phyloP scores from a whole-genome alignment of 2,888 invertebrate genomes.

The Drosophila crucigera region DNA sequence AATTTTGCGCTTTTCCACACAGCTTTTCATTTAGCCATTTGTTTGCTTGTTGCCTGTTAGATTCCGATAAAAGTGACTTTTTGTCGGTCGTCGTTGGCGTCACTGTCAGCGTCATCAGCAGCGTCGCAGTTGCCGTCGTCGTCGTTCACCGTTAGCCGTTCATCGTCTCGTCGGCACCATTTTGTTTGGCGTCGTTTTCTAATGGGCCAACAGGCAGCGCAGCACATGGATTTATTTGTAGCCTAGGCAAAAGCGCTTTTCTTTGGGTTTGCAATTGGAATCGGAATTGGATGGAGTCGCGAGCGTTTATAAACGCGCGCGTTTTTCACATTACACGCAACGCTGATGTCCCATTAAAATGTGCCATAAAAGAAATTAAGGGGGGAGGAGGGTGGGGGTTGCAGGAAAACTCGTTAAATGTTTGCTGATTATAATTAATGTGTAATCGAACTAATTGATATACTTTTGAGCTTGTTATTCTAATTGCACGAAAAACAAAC shows the following conservation, averaged over 20 bases:
- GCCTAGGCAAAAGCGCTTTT: slow-evolving; percentile 28
- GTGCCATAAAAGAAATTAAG: slow-evolving; percentile 8
- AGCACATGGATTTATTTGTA: slow-evolving; percentile 61
- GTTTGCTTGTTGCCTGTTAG: slow-evolving; percentile 78
- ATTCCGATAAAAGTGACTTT: slow-evolving; percentile 83
- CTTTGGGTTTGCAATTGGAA: background rate
- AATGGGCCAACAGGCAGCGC: slow-evolving; percentile 77
- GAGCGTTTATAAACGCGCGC: slow-evolving; percentile 56
- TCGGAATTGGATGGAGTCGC: background rate
- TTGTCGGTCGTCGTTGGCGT: slow-evolving; percentile 65
- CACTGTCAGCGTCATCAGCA: slow-evolving; percentile 25
- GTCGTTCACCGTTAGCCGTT: slow-evolving; percentile 18
- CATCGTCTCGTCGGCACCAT: slow-evolving; percentile 67
- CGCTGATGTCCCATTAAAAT: slow-evolving; percentile 31
- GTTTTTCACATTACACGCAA: slow-evolving; percentile 20
- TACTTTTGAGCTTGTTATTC: background rate
- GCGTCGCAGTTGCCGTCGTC: slow-evolving; percentile 16
- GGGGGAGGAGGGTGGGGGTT: background rate
- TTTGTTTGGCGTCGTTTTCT: slow-evolving; percentile 80
- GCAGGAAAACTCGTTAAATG: background rate
- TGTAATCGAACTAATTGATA: background rate
- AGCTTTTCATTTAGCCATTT: slow-evolving; percentile 51
- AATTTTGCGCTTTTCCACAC: slow-evolving; percentile 24
- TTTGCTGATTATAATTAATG: background rate
- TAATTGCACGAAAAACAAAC: background rate